Conservation (phyloP, 1,140 invertebrate genomes). For the Apis laboriosa region DNA sequence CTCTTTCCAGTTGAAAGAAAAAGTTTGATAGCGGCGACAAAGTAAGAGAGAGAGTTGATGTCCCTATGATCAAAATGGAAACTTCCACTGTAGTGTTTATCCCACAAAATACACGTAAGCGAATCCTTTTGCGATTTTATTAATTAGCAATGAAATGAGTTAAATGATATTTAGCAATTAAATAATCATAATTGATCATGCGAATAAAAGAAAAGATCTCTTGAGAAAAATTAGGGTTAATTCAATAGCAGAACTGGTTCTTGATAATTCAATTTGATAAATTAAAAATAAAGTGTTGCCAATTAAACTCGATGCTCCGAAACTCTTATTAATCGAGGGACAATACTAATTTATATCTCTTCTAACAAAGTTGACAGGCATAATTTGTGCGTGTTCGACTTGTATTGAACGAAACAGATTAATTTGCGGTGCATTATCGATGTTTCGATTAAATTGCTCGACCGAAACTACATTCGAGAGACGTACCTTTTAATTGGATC, state of each 20-base stretch:
- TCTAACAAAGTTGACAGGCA: not conserved
- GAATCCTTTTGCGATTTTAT: not conserved
- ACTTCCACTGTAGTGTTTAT: slow-evolving; percentile 59
- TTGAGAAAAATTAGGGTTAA: not conserved
- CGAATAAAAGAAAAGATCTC: not conserved
- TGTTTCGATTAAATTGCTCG: slow-evolving; percentile 8
- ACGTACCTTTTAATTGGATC: slow-evolving; percentile 20
- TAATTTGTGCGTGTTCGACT: not conserved
- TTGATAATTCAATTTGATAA: not conserved
- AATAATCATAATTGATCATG: not conserved
- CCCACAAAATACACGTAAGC: slow-evolving; percentile 70
- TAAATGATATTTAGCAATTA: not conserved
- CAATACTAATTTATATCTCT: too few species aligned
- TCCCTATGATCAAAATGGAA: slow-evolving; percentile 64
- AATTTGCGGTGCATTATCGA: slow-evolving; percentile 1
- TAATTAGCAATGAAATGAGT: not conserved
- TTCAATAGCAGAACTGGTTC: not conserved
- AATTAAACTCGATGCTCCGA: not conserved
- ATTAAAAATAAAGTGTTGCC: not conserved
- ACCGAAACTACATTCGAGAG: not conserved
- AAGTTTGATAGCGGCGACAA: slow-evolving; percentile 28
- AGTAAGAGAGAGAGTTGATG: not conserved
- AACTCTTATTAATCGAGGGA: not conserved
- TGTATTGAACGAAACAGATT: not conserved
- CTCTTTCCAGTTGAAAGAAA: slow-evolving; percentile 26